Evolutionary conservation across 2,888 invertebrate species (phyloP).

Genomic region (Eustalomyia histrio): DNA sequence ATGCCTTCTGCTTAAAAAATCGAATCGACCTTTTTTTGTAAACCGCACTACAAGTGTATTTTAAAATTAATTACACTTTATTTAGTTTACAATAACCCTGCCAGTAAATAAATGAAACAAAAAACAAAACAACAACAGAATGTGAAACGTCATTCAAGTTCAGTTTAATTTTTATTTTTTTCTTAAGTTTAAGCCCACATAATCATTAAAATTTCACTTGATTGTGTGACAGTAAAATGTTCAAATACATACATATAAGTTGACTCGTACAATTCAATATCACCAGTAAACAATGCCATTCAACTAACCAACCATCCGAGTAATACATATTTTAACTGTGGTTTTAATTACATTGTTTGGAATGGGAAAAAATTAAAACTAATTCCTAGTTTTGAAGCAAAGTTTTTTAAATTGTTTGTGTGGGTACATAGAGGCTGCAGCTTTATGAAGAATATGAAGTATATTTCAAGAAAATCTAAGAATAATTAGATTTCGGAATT

Average conservation of each 20-base stretch:
- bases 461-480: too few relatives aligned
- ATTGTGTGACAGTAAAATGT: not conserved
- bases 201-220: constrained; percentile 39
- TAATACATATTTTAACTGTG: constrained; percentile 49
- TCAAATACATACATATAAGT: not conserved
- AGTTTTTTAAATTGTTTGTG: too few relatives aligned
- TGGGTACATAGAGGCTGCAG: too few relatives aligned
- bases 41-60: not conserved
- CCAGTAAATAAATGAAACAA: constrained; percentile 12
- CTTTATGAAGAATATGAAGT: too few relatives aligned
- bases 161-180: constrained; percentile 28
- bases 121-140: constrained; percentile 17
- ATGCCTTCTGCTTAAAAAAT: constrained; percentile 27
- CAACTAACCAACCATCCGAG: constrained; percentile 45
- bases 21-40: constrained; percentile 30
- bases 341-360: constrained; percentile 37
- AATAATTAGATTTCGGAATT: too few relatives aligned
- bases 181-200: constrained; percentile 45
- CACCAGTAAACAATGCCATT: constrained; percentile 49
- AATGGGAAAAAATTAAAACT: not conserved
- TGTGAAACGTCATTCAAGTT: constrained; percentile 39
- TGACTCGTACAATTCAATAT: constrained; percentile 34
- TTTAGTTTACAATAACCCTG: constrained; percentile 6
- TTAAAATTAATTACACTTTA: not conserved
- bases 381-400: not conserved